Evolutionary conservation across 2,113 vertebrate genomes (phyloP).

Genomic region (Elachura formosa): DNA sequence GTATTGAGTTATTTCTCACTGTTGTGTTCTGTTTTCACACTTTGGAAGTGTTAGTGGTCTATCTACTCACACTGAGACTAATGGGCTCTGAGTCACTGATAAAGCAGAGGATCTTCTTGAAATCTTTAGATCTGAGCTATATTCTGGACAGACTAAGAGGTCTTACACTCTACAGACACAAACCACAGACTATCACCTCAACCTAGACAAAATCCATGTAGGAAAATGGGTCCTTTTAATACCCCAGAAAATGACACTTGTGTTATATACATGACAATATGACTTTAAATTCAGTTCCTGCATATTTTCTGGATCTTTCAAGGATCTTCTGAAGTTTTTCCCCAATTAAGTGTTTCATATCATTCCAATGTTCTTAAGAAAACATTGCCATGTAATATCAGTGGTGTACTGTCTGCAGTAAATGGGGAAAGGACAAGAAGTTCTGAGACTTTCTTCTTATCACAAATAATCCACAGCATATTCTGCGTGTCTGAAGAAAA

Average conservation of each 20-base stretch:
- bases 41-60: not conserved
- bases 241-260: accelerated
- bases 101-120: not conserved
- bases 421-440: not conserved
- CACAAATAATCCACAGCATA: not conserved
- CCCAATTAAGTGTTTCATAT: not conserved
- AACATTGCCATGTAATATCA: not conserved
- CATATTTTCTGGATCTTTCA: not conserved
- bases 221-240: not conserved
- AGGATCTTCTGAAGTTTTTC: not conserved
- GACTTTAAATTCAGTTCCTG: not conserved
- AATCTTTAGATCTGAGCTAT: not conserved
- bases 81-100: not conserved
- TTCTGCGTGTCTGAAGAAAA: not conserved
- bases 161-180: not conserved
- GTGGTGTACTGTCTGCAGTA: not conserved
- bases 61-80: not conserved
- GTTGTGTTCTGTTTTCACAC: not conserved
- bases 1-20: not conserved
- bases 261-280: not conserved
- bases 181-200: not conserved
- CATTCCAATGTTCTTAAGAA: not conserved
- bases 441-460: not conserved
- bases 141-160: not conserved
- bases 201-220: not conserved